phyloP scores from a whole-genome alignment of 2,797 vertebrate species.

The Coccyzus lansbergi region DNA sequence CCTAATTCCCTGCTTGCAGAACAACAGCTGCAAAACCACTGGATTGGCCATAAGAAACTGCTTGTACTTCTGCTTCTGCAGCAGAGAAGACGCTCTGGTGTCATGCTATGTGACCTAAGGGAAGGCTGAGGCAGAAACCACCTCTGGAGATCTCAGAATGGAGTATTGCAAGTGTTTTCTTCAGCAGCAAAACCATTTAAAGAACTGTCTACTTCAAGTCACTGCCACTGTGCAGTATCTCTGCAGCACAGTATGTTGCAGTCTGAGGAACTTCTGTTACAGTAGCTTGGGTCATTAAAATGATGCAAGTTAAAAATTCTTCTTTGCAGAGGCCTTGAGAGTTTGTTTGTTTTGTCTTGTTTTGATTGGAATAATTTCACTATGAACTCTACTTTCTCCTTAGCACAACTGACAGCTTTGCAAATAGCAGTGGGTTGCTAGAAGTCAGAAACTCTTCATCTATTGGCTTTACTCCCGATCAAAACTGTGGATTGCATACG shows the following conservation, averaged over 20 bases:
- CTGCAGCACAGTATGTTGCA: background rate
- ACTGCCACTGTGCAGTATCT: background rate
- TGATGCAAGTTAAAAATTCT: background rate
- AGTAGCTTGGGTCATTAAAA: background rate
- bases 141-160: background rate
- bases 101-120: accelerated
- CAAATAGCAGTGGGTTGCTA: background rate
- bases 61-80: background rate
- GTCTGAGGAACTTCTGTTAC: background rate
- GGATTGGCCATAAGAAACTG: background rate
- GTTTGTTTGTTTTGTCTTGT: background rate
- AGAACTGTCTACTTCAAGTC: background rate
- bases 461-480: background rate
- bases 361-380: background rate
- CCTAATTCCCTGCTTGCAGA: background rate
- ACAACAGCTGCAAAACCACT: background rate
- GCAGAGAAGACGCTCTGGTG: background rate
- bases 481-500: background rate
- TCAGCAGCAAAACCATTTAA: background rate
- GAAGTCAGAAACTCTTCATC: background rate
- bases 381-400: background rate
- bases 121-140: background rate
- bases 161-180: background rate
- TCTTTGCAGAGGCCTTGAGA: background rate
- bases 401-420: background rate